Conservation (phyloP, 2,888 invertebrate species). For the Ectropis crepuscularia region DNA sequence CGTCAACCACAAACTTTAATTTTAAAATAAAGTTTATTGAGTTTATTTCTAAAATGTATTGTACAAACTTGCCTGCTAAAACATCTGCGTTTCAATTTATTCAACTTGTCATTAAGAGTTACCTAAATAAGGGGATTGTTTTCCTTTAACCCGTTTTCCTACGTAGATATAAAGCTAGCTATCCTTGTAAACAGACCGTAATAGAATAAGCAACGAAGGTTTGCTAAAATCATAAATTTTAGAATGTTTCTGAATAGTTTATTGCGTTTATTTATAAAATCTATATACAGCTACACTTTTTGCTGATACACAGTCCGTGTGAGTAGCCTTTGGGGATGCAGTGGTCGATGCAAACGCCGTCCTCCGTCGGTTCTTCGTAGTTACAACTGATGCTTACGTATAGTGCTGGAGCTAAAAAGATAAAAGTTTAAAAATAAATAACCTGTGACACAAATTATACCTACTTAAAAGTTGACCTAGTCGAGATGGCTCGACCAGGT, state of each 20-base stretch:
- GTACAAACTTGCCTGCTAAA: too few relatives aligned
- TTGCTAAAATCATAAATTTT: neutral
- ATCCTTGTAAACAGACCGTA: neutral
- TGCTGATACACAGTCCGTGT: slow-evolving; percentile 70
- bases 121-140: too few relatives aligned
- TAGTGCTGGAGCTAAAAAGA: slow-evolving; percentile 46
- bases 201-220: neutral
- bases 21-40: too few relatives aligned
- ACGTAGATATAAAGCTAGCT: too few relatives aligned
- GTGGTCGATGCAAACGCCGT: slow-evolving; percentile 63
- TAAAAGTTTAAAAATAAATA: slow-evolving; percentile 22
- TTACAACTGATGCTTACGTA: slow-evolving; percentile 57
- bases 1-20: too few relatives aligned
- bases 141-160: too few relatives aligned
- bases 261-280: neutral
- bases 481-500: too few relatives aligned
- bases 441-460: too few relatives aligned
- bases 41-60: too few relatives aligned
- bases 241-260: neutral
- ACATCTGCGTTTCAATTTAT: too few relatives aligned
- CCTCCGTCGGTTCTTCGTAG: slow-evolving; percentile 64
- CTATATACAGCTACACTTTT: slow-evolving; percentile 71
- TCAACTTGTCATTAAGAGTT: too few relatives aligned
- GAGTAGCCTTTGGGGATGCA: slow-evolving; percentile 75
- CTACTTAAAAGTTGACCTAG: too few relatives aligned